phyloP scores from a whole-genome alignment of 1,140 invertebrate species.

The Augochlora pura region DNA sequence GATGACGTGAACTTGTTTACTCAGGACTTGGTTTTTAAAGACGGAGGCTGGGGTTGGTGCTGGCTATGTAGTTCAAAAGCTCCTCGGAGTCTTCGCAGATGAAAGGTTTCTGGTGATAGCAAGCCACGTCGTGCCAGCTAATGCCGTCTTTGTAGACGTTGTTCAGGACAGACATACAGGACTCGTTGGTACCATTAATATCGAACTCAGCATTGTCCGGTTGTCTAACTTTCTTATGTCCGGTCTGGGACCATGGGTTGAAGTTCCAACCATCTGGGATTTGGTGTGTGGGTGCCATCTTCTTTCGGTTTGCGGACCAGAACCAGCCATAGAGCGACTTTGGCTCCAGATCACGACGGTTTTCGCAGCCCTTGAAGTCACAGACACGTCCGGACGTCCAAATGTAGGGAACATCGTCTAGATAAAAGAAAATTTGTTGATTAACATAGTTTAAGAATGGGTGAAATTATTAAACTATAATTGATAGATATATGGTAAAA shows the following conservation, averaged over 20 bases:
- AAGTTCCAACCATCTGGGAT: conserved; percentile 85
- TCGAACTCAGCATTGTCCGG: conserved; percentile 96
- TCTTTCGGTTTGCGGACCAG: conserved; percentile 94
- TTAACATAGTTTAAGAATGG: not conserved
- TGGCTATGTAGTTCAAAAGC: conserved; percentile 90
- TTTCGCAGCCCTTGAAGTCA: conserved; percentile 95
- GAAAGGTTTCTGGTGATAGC: conserved; percentile 94
- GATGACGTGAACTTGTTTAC: conserved; percentile 45
- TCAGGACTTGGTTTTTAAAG: conserved; percentile 80
- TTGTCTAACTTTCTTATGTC: conserved; percentile 92
- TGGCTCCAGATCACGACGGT: conserved; percentile 91
- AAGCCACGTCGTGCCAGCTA: conserved; percentile 95
- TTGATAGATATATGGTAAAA: too few species aligned
- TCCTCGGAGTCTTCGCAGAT: conserved; percentile 94
- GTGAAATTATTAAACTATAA: not conserved
- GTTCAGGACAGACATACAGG: conserved; percentile 91
- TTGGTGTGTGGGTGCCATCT: conserved; percentile 91
- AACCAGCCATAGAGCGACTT: conserved; percentile 94
- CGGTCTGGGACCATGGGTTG: conserved; percentile 93
- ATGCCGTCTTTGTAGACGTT: conserved; percentile 96
- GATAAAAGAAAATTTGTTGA: conserved; percentile 55
- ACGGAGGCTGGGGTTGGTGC: conserved; percentile 89
- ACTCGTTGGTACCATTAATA: conserved; percentile 93
- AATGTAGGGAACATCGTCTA: conserved; percentile 94
- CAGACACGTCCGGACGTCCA: conserved; percentile 95